phyloP scores from a whole-genome alignment of 2,113 vertebrate genomes.

The Sturnira hondurensis region DNA sequence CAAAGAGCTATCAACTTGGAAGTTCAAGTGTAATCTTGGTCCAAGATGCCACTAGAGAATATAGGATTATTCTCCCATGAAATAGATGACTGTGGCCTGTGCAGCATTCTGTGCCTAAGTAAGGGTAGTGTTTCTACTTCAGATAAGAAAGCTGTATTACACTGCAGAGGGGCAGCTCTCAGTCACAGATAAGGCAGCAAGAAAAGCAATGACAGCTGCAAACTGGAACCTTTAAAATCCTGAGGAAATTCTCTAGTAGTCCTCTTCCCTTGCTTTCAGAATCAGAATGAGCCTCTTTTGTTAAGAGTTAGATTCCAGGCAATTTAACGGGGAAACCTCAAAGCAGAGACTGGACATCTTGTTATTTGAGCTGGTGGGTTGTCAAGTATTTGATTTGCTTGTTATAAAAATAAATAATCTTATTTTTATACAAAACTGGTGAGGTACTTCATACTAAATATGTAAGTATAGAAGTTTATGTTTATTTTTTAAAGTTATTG shows the following conservation, averaged over 20 bases:
- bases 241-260: background rate
- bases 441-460: background rate
- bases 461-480: background rate
- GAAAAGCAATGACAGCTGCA: background rate
- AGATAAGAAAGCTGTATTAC: background rate
- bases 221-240: background rate
- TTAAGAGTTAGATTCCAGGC: background rate
- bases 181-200: background rate
- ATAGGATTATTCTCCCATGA: background rate
- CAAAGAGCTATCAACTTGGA: background rate
- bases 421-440: background rate
- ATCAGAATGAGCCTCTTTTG: background rate
- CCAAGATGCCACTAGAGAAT: background rate
- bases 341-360: background rate
- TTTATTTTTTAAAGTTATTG: background rate
- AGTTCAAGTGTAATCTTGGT: background rate
- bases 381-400: background rate
- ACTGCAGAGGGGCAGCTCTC: background rate
- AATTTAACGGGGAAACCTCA: background rate
- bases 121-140: background rate
- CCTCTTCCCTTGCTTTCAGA: background rate
- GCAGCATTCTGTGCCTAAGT: background rate
- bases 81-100: background rate
- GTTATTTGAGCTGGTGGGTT: background rate
- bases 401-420: background rate